Evolutionary conservation across 1,140 invertebrate species (phyloP).

Genomic region (Mamestra configurata): DNA sequence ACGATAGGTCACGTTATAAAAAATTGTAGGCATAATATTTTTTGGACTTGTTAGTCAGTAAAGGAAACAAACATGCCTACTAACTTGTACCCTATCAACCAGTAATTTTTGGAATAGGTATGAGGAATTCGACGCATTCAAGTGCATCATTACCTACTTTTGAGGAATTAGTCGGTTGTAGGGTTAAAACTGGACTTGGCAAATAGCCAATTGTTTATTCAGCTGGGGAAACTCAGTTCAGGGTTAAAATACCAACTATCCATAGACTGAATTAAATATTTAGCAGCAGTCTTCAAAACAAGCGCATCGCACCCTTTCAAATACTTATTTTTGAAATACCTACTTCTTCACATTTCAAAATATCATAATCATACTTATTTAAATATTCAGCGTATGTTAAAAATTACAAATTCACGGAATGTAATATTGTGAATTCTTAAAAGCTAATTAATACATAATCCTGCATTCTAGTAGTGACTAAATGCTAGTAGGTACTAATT

Average conservation of each 20-base stretch:
- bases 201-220: not conserved
- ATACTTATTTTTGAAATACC: no score
- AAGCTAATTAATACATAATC: not conserved
- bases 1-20: not conserved
- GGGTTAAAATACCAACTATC: not conserved
- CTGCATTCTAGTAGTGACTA: not conserved
- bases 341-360: no score
- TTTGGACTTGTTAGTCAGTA: not conserved
- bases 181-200: not conserved
- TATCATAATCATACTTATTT: no score
- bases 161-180: not conserved
- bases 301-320: not conserved
- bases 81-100: no score
- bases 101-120: no score
- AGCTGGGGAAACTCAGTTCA: not conserved
- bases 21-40: not conserved
- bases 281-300: no score
- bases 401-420: not conserved
- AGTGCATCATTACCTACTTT: not conserved
- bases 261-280: no score
- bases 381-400: not conserved
- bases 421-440: not conserved
- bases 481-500: no score
- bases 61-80: no score
- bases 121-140: not conserved